Evolutionary conservation across 2,888 invertebrate species (phyloP), one percentile per base, ranked within the genome.

Genomic region (Pteria penguin): DNA sequence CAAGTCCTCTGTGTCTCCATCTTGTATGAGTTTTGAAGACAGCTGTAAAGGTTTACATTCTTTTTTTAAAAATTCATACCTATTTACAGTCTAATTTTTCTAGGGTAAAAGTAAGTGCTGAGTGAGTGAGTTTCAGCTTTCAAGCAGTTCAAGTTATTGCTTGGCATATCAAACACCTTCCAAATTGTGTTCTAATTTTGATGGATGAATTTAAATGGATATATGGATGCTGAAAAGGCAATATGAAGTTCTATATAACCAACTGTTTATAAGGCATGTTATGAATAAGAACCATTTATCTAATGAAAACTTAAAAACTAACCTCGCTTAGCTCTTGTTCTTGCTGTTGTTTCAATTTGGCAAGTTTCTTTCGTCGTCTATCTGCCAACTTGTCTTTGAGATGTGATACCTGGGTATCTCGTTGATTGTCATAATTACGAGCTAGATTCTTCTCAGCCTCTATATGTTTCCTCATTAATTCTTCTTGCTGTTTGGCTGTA

Each of bases 291-390:
- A 8, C 8, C 8, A 45, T 45, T 11, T 45, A 45, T 45, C 14
- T 58, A 24, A 14, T 58, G 26, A 24, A 2, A 1, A 61, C 5
- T 2, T 27, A 8, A 29, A 29, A 2, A 36, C 71, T 68, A 72
- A 89, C 89, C 80, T 90, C 87, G 71, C 83, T 86, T 69, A 87
- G 85, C 65, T 89, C 89, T 31, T 82, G 79, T 61, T 90, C 90
- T 63, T 90, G 90, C 57, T 86, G 79, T 52, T 89, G 85, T 18
- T 82, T 77, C 14, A 90, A 84, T 24, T 86, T 83, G 33, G 81
- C 82, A 54, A 88, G 68, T 36, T 78, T 78, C 72, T 80, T 83
- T 72, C 79, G 82, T 26, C 88, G 81, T 69, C 87, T 71, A 45
- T 85, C 83, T 1, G 83, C 85, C 84, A 89, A 82, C 45, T 86